A percentile compares a stretch with the other conserved stretches of the same genome.
phyloP scores from a whole-genome alignment of 2,797 vertebrate genomes.

The Macrochelys suwanniensis region DNA sequence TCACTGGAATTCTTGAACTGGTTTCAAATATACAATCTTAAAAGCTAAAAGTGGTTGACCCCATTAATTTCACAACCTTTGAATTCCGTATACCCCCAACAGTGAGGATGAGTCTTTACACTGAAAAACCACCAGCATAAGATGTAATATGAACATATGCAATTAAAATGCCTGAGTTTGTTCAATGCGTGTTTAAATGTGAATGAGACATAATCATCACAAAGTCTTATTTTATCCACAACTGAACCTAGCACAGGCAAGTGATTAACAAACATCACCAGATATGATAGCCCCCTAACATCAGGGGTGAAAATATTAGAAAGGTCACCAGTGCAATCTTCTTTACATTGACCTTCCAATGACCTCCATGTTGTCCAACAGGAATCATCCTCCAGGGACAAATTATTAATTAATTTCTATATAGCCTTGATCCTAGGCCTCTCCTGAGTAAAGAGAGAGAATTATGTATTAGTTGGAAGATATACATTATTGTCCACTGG shows the following conservation, averaged over 20 bases:
- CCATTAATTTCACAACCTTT: slow-evolving; percentile 69
- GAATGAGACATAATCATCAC: neutral
- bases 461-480: neutral
- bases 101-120: slow-evolving; percentile 51
- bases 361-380: neutral
- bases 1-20: slow-evolving; percentile 28
- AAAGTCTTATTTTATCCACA: neutral
- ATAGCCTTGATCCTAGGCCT: accelerated
- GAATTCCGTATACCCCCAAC: slow-evolving; percentile 4
- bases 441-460: neutral
- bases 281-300: neutral
- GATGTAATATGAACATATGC: neutral
- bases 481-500: neutral
- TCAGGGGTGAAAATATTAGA: neutral
- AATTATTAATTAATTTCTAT: neutral
- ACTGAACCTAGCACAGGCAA: neutral
- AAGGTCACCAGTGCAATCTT: neutral
- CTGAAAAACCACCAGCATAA: slow-evolving; percentile 51
- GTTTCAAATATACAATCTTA: slow-evolving; percentile 35
- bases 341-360: slow-evolving; percentile 11
- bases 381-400: neutral
- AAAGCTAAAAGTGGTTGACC: slow-evolving; percentile 43
- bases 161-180: slow-evolving; percentile 17
- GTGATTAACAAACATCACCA: neutral
- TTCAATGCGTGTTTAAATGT: neutral